A percentile compares a stretch with the other conserved stretches of the same genome.
These are phyloP conservation scores for Grantiella picta DNA, from an alignment of 2,113 vertebrate genomes.

Conservation along the genomic window DNA sequence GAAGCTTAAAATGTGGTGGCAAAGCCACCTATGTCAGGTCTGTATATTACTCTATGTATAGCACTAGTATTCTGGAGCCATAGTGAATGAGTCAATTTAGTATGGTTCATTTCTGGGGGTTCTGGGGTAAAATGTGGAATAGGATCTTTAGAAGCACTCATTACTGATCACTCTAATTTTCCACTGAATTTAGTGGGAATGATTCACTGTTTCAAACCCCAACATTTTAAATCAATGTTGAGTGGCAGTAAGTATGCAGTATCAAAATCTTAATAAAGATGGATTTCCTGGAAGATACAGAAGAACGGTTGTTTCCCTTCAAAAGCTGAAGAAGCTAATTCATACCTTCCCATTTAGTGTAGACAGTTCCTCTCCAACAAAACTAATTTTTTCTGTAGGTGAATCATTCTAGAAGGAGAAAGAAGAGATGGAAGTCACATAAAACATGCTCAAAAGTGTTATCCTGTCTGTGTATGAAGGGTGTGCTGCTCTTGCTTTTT, in stretches of 20 bases:
- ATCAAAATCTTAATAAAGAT: neutral
- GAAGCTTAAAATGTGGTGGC: neutral
- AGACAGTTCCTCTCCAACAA: slow-evolving; percentile 81
- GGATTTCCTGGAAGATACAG: neutral
- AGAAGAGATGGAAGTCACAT: neutral
- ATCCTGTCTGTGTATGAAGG: neutral
- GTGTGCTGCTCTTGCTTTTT: neutral
- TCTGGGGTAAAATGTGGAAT: neutral
- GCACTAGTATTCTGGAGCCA: neutral
- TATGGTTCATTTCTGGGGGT: neutral
- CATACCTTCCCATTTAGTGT: slow-evolving; percentile 78
- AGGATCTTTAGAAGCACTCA: neutral
- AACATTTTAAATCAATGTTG: neutral
- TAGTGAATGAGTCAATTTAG: neutral
- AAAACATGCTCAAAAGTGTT: neutral
- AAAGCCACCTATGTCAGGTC: neutral
- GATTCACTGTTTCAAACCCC: neutral
- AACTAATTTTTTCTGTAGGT: slow-evolving; percentile 72
- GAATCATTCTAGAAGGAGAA: slow-evolving; percentile 74
- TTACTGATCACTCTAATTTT: neutral
- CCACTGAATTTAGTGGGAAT: neutral
- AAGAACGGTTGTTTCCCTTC: neutral
- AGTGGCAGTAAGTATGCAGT: neutral
- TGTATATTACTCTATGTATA: neutral
- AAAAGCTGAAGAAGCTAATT: neutral